Evolutionary conservation across 2,797 vertebrate genomes (phyloP).

Genomic region (Hylomyscus alleni): DNA sequence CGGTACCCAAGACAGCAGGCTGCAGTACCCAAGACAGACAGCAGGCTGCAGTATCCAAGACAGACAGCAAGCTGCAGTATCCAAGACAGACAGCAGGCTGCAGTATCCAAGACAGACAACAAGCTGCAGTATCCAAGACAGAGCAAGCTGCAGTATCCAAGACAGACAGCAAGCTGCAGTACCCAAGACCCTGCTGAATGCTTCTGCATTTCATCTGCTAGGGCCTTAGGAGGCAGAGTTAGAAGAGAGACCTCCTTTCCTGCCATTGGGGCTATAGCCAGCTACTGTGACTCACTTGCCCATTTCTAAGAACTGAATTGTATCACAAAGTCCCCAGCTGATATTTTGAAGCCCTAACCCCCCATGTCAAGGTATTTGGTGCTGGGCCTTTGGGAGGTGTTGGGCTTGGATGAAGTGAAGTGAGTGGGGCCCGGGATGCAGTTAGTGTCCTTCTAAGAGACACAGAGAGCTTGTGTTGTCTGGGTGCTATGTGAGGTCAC

Average conservation of each 20-base stretch:
- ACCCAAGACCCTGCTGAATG: background rate
- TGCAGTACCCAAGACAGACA: no score
- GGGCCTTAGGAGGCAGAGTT: background rate
- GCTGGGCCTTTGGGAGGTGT: background rate
- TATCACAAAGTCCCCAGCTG: background rate
- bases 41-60: no score
- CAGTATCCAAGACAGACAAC: no score
- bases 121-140: no score
- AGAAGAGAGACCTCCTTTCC: background rate
- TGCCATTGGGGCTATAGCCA: no score
- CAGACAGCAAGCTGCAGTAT: no score
- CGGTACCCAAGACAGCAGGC: no score
- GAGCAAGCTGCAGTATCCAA: no score
- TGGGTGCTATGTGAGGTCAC: background rate
- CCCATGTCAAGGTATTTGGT: rapidly evolving
- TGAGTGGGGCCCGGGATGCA: background rate
- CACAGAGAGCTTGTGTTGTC: background rate
- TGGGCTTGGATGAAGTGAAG: background rate
- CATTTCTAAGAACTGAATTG: background rate
- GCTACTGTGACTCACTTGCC: background rate
- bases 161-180: background rate
- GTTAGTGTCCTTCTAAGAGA: background rate
- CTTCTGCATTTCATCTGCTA: background rate
- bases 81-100: no score
- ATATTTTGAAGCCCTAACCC: background rate